phyloP scores from a whole-genome alignment of 2,113 vertebrate species.

The Dicerorhinus sumatrensis region DNA sequence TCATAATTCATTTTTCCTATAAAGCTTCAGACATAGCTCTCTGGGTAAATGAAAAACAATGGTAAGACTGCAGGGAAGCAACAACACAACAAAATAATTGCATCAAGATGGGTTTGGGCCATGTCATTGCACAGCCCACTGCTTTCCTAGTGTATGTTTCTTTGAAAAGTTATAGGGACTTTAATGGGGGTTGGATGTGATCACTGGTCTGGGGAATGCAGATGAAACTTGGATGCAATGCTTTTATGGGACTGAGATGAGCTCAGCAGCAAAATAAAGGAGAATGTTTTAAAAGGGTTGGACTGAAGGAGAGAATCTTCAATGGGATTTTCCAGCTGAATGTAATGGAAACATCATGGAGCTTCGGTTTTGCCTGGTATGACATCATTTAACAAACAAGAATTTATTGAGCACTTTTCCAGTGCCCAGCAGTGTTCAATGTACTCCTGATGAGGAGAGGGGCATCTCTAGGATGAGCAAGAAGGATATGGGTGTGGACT shows the following conservation, averaged over 20 bases:
- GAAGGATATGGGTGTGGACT: neutral
- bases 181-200: neutral
- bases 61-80: neutral
- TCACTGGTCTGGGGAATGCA: neutral
- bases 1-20: constrained; percentile 56
- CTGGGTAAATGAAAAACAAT: constrained; percentile 34
- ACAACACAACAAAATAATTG: constrained; percentile 47
- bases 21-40: constrained; percentile 41
- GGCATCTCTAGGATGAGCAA: neutral
- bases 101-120: constrained; percentile 41
- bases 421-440: neutral
- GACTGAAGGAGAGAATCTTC: neutral
- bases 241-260: neutral
- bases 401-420: neutral
- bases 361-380: neutral
- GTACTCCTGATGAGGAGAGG: neutral
- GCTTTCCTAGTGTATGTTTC: neutral
- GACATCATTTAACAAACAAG: neutral
- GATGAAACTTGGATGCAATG: neutral
- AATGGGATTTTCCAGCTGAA: neutral
- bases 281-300: neutral
- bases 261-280: neutral
- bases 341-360: constrained; percentile 15
- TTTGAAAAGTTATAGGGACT: constrained; percentile 14
- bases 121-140: neutral